phyloP scores from a whole-genome alignment of 2,888 invertebrate genomes.

The Cerastis rubricosa region DNA sequence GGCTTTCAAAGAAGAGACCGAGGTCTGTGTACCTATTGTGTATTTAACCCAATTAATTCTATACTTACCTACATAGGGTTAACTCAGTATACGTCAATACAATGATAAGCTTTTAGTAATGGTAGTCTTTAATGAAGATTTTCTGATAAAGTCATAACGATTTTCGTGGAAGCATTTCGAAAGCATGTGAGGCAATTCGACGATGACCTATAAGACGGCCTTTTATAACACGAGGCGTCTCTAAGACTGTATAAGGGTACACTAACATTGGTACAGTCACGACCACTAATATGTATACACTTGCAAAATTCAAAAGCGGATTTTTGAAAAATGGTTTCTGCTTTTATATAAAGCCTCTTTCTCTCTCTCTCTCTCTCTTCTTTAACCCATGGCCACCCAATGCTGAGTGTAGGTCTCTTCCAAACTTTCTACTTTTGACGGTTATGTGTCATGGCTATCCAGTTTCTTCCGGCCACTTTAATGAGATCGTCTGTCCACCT shows the following conservation, averaged over 20 bases:
- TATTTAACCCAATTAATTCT: constrained; percentile 62
- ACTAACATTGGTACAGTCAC: neutral
- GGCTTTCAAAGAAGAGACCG: constrained; percentile 67
- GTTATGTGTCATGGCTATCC: too few relatives aligned
- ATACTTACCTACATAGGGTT: constrained; percentile 21
- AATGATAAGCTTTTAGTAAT: constrained; percentile 15
- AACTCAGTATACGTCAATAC: constrained; percentile 15
- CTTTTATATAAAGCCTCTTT: neutral
- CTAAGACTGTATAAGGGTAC: constrained; percentile 19
- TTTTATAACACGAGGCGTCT: constrained; percentile 32
- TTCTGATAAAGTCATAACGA: constrained; percentile 30
- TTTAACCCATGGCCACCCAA: too few relatives aligned
- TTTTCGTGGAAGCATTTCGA: constrained; percentile 35
- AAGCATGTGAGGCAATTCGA: constrained; percentile 28
- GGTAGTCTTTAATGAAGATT: constrained; percentile 24
- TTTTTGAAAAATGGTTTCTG: neutral
- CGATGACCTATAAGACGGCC: constrained; percentile 19
- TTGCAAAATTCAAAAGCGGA: neutral
- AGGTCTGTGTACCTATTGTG: constrained; percentile 60
- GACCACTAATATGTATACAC: neutral
- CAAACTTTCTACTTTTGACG: too few relatives aligned
- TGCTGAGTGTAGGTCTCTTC: too few relatives aligned
- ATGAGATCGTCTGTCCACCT: too few relatives aligned
- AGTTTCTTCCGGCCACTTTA: too few relatives aligned
- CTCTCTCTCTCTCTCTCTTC: too few relatives aligned